Evolutionary conservation across 2,888 invertebrate genomes (phyloP), one percentile per base, ranked within the genome.

Genomic region (Altica lythri): DNA sequence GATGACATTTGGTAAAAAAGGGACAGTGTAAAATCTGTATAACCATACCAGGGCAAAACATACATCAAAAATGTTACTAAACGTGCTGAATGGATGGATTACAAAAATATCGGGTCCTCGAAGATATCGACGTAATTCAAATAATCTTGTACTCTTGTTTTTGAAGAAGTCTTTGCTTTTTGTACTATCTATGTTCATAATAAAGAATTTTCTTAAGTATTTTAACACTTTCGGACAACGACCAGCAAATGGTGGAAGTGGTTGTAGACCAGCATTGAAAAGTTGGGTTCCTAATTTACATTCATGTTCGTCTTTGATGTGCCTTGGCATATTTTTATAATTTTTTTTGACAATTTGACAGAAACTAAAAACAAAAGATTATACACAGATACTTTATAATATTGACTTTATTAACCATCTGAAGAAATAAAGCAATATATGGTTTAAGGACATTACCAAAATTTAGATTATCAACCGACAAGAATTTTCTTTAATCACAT

Each of bases 51-150:
- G 27, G 47, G 27, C 3, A 34, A 8, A 13, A 34, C 4, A 4
- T 6, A 49, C 34, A 37, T 63, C 53, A 3, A 60, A 12, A 1
- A 60, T 10, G 14, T 53, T 35, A 37, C 55, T 59, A 27, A 63
- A 22, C 12, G 10, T 55, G 45, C 67, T 67, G 46, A 67, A 61
- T 0, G 67, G 67, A 45, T 67, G 67, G 18, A 65, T 66, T 18
- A 67, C 56, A 48, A 30, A 60, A 2, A 45, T 12, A 35, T 56
- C 4, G 4, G 14, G 13, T 9, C 38, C 43, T 19, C 27, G 40
- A 8, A 44, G 45, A 44, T 65, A 60, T 12, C 62, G 22, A 42
- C 50, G 59, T 46, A 57, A 59, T 43, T 65, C 65, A 4, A 19
- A 16, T n/a, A 57, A 32, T 56, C 63, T 59, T 5, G 58, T 53